These are phyloP conservation scores for Chloroceryle inda DNA, from an alignment of 2,797 vertebrate genomes.

Conservation along the genomic window DNA sequence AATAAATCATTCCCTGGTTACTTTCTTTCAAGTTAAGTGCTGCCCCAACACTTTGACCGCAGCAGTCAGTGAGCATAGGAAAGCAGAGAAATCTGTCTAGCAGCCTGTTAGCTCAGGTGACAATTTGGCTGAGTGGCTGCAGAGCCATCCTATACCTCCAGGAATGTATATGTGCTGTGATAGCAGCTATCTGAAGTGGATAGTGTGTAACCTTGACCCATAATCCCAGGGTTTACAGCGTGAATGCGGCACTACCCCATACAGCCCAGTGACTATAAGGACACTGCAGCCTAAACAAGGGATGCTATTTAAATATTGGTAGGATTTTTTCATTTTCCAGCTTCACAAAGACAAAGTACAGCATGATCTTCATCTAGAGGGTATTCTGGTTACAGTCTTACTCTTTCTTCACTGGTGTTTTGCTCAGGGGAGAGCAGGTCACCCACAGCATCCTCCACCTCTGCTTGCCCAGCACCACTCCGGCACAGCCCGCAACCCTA, in stretches of 20 bases:
- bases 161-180: neutral
- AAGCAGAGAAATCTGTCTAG: constrained; percentile 16
- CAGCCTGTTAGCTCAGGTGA: constrained; percentile 23
- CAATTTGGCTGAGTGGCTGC: neutral
- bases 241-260: neutral
- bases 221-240: neutral
- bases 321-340: neutral
- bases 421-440: neutral
- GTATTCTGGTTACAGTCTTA: neutral
- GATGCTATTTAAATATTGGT: neutral
- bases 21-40: constrained; percentile 29
- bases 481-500: neutral
- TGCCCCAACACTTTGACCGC: constrained; percentile 12
- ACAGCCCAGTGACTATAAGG: neutral
- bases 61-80: neutral
- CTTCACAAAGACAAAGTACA: neutral
- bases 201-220: neutral
- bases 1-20: constrained; percentile 53
- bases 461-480: neutral
- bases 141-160: constrained; percentile 8
- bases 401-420: neutral
- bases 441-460: neutral
- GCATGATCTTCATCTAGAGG: neutral
- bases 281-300: neutral
- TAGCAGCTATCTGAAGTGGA: neutral